These are phyloP conservation scores for Planococcus citri DNA, from an alignment of 1,140 invertebrate species.

Conservation along the genomic window DNA sequence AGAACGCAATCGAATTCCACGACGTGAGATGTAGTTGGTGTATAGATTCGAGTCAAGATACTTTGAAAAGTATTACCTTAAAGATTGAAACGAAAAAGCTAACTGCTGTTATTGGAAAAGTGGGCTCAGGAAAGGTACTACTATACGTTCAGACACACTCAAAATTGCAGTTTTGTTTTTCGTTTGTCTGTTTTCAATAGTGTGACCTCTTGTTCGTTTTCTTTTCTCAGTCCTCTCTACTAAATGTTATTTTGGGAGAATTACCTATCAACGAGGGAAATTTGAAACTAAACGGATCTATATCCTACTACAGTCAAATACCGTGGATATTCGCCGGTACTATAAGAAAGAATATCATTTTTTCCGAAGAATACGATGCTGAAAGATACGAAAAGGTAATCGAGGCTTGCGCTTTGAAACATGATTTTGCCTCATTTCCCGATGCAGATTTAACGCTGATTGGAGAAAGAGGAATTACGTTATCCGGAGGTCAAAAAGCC, in stretches of 20 bases:
- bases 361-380: constrained; percentile 55
- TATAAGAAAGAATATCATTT: constrained; percentile 76
- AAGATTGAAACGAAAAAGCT: constrained; percentile 45
- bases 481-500: constrained; percentile 86
- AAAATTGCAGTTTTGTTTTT: too few species aligned
- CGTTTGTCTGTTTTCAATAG: too few species aligned
- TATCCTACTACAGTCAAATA: constrained; percentile 83
- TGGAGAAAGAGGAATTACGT: constrained; percentile 71
- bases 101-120: constrained; percentile 11
- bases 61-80: constrained; percentile 49
- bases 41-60: constrained; percentile 34
- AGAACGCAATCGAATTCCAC: background rate
- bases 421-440: constrained; percentile 52
- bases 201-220: background rate
- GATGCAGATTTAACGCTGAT: constrained; percentile 57
- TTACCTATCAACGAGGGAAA: constrained; percentile 5
- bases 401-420: constrained; percentile 66
- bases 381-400: constrained; percentile 64
- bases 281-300: constrained; percentile 42
- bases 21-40: constrained; percentile 7
- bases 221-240: background rate
- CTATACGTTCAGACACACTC: too few species aligned
- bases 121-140: constrained; percentile 33
- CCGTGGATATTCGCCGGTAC: constrained; percentile 92
- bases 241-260: constrained; percentile 10